Base-by-base conservation (phyloP, 2,888 invertebrate genomes). In the Amiota communis region DNA sequence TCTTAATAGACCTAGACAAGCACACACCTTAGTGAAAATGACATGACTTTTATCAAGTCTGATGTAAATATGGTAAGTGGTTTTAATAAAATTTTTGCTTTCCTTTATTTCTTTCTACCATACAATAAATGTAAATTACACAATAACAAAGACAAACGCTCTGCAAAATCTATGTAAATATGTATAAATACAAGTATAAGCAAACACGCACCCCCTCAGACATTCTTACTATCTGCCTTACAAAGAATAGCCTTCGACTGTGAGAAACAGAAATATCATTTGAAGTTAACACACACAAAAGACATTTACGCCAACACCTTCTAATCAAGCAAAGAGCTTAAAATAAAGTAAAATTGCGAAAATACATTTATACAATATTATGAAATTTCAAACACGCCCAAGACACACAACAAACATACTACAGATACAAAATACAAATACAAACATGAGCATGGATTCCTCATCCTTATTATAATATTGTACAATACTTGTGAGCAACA, bases 261-360 rank as follows among this genome's bases (percentile, higher is more conserved):
- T 15, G 53, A 3, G 80, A 77, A 80, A 75, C 76, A 76, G 76
- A 75, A 80, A 82, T 80, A 82, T 76, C 80, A 78, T 81, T 79
- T 77, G 75, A 78, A 74, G 76, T 73, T 71, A 72, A 73, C 76
- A 76, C 64, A 72, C 71, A 59, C 57, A 64, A 73, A 77, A 77
- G 73, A 84, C 81, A 82, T 84, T 82, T 84, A 80, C 80, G 84
- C 83, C 84, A 83, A 83, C 83, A 83, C 83, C 83, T 83, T 83
- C 85, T 84, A 83, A 83, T 84, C 85, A 83, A 83, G 83, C 81
- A 84, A 84, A 84, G 80, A 83, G 83, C 83, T 83, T 83, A 83
- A 83, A 83, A 83, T 84, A 82, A 83, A 84, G 84, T 84, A 84
- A 83, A 83, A 82, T 36, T 80, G 81, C 81, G 80, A 82, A 81